These are phyloP conservation scores for Casuarius casuarius DNA, from an alignment of 2,113 vertebrate genomes.

Conservation along the genomic window DNA sequence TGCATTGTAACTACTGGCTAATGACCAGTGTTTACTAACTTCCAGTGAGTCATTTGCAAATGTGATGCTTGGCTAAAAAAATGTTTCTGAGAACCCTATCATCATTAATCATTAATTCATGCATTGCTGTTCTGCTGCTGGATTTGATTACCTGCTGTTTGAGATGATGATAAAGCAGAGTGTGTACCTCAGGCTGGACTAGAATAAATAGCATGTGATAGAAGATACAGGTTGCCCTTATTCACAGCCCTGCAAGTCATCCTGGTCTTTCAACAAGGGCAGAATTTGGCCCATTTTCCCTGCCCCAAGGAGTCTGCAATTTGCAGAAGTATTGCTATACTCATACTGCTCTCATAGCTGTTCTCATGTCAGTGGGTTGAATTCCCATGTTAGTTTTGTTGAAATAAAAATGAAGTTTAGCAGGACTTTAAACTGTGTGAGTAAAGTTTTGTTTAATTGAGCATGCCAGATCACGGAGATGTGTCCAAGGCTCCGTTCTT, in stretches of 20 bases:
- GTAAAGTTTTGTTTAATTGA: neutral
- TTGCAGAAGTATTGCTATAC: conserved; percentile 12
- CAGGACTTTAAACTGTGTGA: neutral
- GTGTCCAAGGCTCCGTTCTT: neutral
- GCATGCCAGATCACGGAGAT: neutral
- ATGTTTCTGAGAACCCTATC: conserved; percentile 8
- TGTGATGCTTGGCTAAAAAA: conserved; percentile 30
- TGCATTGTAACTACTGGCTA: conserved; percentile 1
- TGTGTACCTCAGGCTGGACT: neutral
- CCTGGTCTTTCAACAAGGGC: neutral
- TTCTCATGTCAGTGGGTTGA: neutral
- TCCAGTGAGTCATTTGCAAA: conserved; percentile 34
- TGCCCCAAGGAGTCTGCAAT: neutral
- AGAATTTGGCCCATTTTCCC: neutral
- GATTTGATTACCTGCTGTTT: neutral
- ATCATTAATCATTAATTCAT: conserved; percentile 24
- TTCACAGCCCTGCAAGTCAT: neutral
- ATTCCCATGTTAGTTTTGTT: neutral
- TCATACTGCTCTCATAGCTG: neutral
- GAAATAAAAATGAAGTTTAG: neutral
- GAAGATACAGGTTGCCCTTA: neutral
- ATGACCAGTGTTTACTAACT: neutral
- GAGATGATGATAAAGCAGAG: neutral
- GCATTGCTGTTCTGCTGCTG: neutral
- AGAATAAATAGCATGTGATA: neutral